These are phyloP conservation scores for Cephonodes hylas DNA, from an alignment of 2,888 invertebrate species.

Conservation along the genomic window DNA sequence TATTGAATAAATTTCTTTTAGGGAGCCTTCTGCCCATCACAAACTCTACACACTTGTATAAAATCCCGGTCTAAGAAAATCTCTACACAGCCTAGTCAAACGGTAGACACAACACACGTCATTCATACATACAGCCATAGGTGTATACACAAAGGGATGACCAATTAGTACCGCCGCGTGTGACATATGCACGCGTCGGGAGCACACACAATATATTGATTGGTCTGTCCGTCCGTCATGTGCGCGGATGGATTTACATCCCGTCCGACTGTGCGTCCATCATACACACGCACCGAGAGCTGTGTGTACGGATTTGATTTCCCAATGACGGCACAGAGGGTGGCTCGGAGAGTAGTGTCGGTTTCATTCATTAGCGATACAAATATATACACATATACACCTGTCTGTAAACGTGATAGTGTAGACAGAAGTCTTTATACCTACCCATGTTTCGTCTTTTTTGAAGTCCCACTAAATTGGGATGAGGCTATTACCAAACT, in stretches of 20 bases:
- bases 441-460: no score
- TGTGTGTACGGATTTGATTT: neutral
- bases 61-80: no score
- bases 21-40: no score
- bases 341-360: no score
- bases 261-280: neutral
- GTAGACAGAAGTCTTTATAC: no score
- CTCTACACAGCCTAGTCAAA: neutral
- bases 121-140: neutral
- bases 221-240: slow-evolving; percentile 15
- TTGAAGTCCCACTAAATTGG: no score
- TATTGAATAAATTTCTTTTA: no score
- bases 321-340: no score
- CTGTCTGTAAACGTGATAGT: neutral
- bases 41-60: no score
- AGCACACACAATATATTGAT: slow-evolving; percentile 11
- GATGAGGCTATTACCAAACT: no score
- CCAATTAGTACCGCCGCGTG: neutral
- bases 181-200: neutral
- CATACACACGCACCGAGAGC: neutral
- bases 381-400: neutral
- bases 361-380: neutral
- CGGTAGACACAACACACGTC: neutral
- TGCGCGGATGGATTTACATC: neutral
- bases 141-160: neutral